Conservation (phyloP, 2,113 vertebrate species). For the Rattus norvegicus region DNA sequence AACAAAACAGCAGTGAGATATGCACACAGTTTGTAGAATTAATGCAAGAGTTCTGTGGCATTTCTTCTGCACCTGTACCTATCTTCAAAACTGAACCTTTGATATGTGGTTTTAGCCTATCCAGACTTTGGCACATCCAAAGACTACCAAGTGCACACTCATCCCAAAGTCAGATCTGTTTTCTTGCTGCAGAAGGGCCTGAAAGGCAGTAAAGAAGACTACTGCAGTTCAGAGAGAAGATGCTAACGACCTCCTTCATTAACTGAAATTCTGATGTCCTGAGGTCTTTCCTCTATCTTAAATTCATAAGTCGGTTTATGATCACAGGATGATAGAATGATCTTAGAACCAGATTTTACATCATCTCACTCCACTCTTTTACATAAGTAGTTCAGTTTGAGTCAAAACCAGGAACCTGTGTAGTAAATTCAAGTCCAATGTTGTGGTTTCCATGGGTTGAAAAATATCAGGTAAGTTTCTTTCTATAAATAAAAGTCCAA, state of each 20-base stretch:
- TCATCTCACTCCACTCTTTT: not conserved
- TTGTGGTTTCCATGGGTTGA: not conserved
- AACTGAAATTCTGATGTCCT: not conserved
- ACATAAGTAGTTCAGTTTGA: not conserved
- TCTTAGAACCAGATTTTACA: not conserved
- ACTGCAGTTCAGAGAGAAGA: not conserved
- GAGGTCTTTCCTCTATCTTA: not conserved
- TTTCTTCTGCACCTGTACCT: not conserved
- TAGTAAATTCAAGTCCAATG: not conserved
- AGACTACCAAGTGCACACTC: not conserved
- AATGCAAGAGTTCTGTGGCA: not conserved
- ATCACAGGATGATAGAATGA: not conserved
- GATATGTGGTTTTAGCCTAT: not conserved
- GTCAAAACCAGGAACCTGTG: not conserved
- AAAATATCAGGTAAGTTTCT: not conserved
- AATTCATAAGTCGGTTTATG: slow-evolving; percentile 28
- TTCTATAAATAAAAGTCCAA: slow-evolving; percentile 8
- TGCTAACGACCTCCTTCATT: not conserved
- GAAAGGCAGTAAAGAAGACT: not conserved
- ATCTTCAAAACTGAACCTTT: not conserved
- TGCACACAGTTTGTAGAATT: not conserved
- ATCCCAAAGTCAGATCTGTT: not conserved
- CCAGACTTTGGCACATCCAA: not conserved
- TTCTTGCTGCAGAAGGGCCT: not conserved
- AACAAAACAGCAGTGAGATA: not conserved